phyloP scores from a whole-genome alignment of 2,888 invertebrate species.

The Sussaba pulchella region DNA sequence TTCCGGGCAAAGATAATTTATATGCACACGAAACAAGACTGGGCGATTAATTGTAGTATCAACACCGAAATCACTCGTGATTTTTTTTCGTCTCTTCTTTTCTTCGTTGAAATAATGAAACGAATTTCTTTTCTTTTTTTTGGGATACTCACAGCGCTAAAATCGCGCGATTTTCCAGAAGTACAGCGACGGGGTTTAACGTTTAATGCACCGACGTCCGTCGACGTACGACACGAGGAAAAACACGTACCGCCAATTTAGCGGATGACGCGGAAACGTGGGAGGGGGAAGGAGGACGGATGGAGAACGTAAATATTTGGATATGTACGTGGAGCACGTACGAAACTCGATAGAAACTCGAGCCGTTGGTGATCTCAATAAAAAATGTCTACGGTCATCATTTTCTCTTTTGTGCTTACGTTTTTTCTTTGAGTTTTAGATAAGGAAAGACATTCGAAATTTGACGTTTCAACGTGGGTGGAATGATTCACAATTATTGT shows the following conservation, averaged over 20 bases:
- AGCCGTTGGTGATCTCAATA: slow-evolving; percentile 48
- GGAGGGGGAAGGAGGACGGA: not conserved
- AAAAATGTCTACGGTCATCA: slow-evolving; percentile 12
- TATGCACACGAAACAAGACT: too few relatives aligned
- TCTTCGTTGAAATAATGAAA: too few relatives aligned
- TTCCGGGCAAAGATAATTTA: too few relatives aligned
- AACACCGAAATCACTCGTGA: too few relatives aligned
- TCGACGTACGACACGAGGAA: not conserved
- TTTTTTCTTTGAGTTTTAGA: slow-evolving; percentile 32
- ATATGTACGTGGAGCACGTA: slow-evolving; percentile 33
- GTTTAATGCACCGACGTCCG: not conserved
- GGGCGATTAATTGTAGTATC: too few relatives aligned
- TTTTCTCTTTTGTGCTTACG: not conserved
- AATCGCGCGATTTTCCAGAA: slow-evolving; percentile 10
- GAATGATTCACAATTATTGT: slow-evolving; percentile 38
- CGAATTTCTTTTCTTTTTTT: too few relatives aligned
- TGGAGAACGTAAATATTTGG: slow-evolving; percentile 31
- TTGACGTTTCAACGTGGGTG: slow-evolving; percentile 25
- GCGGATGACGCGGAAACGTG: not conserved
- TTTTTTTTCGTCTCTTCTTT: too few relatives aligned
- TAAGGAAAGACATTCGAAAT: not conserved
- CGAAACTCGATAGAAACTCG: slow-evolving; percentile 31
- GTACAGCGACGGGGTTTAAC: not conserved
- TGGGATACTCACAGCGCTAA: not conserved
- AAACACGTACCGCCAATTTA: slow-evolving; percentile 36